A percentile compares a stretch with the other conserved stretches of the same genome.
Conservation (phyloP, 2,797 vertebrate species). For the Parotocinclus haroldoi region DNA sequence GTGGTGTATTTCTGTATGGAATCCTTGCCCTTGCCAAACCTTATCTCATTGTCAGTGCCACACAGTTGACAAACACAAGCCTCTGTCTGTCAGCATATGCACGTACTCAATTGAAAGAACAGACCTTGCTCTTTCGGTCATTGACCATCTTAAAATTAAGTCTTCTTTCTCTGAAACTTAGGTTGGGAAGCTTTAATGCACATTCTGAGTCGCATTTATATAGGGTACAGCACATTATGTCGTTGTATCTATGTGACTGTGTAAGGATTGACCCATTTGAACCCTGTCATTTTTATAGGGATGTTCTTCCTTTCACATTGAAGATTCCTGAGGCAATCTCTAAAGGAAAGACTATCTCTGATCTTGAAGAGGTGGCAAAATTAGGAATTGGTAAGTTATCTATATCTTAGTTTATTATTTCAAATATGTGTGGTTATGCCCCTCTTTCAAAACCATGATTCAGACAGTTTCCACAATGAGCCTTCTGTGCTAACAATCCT, state of each 20-base stretch:
- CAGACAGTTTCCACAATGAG: no score
- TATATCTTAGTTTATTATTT: not conserved
- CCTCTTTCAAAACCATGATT: no score
- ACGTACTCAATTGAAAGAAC: conserved; percentile 27
- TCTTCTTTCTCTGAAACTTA: not conserved
- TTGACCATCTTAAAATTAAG: not conserved
- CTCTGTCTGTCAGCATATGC: conserved; percentile 27
- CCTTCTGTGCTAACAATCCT: no score
- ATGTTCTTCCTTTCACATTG: conserved; percentile 89
- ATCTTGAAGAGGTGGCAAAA: conserved; percentile 89
- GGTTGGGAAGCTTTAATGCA: not conserved
- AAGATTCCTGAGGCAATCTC: conserved; percentile 87
- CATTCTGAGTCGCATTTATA: not conserved
- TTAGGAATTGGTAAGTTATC: conserved; percentile 83
- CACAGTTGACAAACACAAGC: conserved; percentile 31
- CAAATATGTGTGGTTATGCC: no score
- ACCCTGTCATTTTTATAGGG: conserved; percentile 64
- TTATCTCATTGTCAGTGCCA: conserved; percentile 21
- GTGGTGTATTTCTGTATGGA: conserved; percentile 7
- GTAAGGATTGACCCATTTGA: not conserved
- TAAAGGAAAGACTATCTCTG: conserved; percentile 85
- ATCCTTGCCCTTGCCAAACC: not conserved
- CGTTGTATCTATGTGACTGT: not conserved
- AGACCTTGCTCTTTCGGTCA: not conserved
- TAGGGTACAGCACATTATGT: conserved; percentile 7